Evolutionary conservation across 2,797 vertebrate genomes (phyloP).

Genomic region (Saxicola maurus): DNA sequence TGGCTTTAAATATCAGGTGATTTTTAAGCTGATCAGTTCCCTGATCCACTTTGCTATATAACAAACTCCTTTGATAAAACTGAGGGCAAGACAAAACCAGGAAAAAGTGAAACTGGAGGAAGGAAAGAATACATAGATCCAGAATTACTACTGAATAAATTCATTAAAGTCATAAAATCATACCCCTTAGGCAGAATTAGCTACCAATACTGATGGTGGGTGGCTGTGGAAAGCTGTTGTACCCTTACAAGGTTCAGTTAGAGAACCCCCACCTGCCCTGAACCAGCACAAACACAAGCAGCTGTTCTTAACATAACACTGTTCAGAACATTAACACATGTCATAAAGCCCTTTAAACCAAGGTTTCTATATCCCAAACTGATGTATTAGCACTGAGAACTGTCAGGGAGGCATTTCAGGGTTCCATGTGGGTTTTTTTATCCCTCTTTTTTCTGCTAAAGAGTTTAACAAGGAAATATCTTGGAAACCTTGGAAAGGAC

Average conservation of each 20-base stretch:
- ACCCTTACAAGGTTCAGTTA: background rate
- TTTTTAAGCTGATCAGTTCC: constrained; percentile 29
- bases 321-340: background rate
- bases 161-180: background rate
- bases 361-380: background rate
- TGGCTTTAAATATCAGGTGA: constrained; percentile 8
- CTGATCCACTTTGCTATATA: background rate
- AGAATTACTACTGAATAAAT: background rate
- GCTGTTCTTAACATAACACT: background rate
- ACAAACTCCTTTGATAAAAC: background rate
- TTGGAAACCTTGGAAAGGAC: background rate
- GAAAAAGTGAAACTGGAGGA: background rate
- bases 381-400: background rate
- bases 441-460: background rate
- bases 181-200: background rate
- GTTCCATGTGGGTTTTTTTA: background rate
- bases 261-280: background rate
- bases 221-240: background rate
- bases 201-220: background rate
- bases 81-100: background rate
- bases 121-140: background rate
- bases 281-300: background rate
- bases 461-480: background rate
- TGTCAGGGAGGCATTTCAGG: background rate
- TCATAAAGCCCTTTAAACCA: background rate